phyloP scores from a whole-genome alignment of 1,140 invertebrate genomes.

The Thalassaphorura encarpata region DNA sequence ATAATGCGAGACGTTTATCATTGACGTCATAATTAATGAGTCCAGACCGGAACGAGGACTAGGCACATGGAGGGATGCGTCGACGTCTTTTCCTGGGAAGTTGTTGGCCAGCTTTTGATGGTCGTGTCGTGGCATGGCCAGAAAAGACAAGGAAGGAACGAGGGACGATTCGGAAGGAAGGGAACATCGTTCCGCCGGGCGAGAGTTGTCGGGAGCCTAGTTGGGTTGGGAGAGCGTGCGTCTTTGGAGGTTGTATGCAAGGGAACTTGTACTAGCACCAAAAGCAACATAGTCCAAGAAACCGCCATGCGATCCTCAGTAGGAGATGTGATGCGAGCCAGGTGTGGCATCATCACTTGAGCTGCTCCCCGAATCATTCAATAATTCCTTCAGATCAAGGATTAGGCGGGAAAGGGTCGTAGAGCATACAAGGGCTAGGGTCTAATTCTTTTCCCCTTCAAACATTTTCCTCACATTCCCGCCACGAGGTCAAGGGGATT shows the following conservation, averaged over 20 bases:
- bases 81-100: background rate
- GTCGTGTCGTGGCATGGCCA: no score
- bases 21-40: slow-evolving; percentile 29
- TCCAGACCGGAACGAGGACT: background rate
- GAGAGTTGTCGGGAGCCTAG: background rate
- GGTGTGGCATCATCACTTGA: slow-evolving; percentile 8
- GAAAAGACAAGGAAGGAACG: background rate
- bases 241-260: slow-evolving; percentile 9
- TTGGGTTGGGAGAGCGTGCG: slow-evolving; percentile 13
- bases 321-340: slow-evolving; percentile 15
- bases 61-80: background rate
- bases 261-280: background rate
- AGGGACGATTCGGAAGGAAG: background rate
- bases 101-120: background rate
- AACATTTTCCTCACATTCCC: no score
- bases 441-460: no score
- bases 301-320: slow-evolving; percentile 18
- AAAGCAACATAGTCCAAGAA: background rate
- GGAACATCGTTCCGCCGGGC: no score
- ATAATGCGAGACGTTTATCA: slow-evolving; percentile 22
- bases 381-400: no score
- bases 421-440: no score
- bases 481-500: no score
- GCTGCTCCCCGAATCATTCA: background rate
- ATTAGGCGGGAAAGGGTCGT: no score